Conservation (phyloP, 2,113 vertebrate species). For the Myotis brandtii region DNA sequence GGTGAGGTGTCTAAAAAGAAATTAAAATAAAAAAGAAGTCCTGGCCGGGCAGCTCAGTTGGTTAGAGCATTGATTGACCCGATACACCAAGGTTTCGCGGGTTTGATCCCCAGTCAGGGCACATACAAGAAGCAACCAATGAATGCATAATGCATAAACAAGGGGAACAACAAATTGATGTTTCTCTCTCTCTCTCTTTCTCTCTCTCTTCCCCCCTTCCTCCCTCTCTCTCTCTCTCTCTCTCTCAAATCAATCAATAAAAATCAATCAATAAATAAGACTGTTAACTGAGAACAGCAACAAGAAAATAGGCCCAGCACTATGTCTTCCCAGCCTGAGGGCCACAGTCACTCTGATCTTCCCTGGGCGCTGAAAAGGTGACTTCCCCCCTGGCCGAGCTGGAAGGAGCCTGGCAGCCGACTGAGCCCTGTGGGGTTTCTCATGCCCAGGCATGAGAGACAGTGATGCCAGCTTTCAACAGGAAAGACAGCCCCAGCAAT, state of each 20-base stretch:
- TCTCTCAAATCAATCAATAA: not conserved
- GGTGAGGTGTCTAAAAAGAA: slow-evolving; percentile 26
- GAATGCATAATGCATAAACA: not conserved
- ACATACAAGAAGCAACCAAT: not conserved
- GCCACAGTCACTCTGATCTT: not conserved
- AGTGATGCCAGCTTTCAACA: not conserved
- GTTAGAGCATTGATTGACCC: not conserved
- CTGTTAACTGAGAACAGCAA: not conserved
- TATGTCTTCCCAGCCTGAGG: not conserved
- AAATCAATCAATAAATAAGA: not conserved
- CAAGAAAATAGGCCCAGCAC: not conserved
- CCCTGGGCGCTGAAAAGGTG: not conserved
- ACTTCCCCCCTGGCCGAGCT: not conserved
- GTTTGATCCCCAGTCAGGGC: not conserved
- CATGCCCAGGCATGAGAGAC: not conserved
- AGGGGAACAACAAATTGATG: not conserved
- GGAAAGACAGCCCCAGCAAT: not conserved
- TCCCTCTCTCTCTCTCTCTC: too few species aligned
- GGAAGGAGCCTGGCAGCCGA: not conserved
- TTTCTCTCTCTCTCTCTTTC: too few species aligned
- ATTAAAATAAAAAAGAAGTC: not conserved
- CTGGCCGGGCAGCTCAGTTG: too few species aligned
- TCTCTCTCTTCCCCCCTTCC: too few species aligned
- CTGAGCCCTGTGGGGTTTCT: not conserved
- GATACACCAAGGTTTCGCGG: not conserved